Base-by-base conservation (phyloP, 1,140 invertebrate genomes). In the Lithobius niger region DNA sequence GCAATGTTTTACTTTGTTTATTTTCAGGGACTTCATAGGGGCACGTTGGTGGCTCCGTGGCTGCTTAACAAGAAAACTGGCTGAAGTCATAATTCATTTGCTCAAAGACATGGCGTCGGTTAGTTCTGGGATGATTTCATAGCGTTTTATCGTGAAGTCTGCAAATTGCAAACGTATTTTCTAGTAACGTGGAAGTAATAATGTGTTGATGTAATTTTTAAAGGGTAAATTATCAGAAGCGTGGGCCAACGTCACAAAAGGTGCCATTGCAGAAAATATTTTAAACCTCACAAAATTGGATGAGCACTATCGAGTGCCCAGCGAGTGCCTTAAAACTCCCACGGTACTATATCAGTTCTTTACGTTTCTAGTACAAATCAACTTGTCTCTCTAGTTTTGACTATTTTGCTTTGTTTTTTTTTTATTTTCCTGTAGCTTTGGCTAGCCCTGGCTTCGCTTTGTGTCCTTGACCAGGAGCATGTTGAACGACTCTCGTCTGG, bases 91-190 rank as follows among this genome's bases (percentile, higher is more conserved):
- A 26, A 88, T 93, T 25, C 79, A 80, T 50, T 76, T 97, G 1
- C 77, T 97, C 0, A 82, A 85, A 57, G 92, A 97, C 67, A 90
- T 97, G 86, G 83, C 87, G 18, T 79, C 84, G 61, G 89, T 93
- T 75, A 79, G 79, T 62, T 60, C 2, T n/a, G n/a, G n/a, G n/a
- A n/a, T 36, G n/a, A n/a, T n/a, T n/a, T n/a, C n/a, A n/a, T n/a
- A n/a, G n/a, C n/a, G n/a, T n/a, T n/a, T n/a, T n/a, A n/a, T n/a
- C n/a, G n/a, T n/a, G n/a, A n/a, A n/a, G n/a, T n/a, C n/a, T n/a
- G n/a, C n/a, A n/a, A n/a, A n/a, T n/a, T n/a, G n/a, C n/a, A n/a
- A n/a, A n/a, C n/a, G n/a, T n/a, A n/a, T n/a, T n/a, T n/a, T n/a
- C n/a, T n/a, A n/a, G n/a, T n/a, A n/a, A n/a, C n/a, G n/a, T n/a